These are phyloP conservation scores for Pteropus rufus DNA, from an alignment of 2,797 vertebrate genomes.

Conservation along the genomic window DNA sequence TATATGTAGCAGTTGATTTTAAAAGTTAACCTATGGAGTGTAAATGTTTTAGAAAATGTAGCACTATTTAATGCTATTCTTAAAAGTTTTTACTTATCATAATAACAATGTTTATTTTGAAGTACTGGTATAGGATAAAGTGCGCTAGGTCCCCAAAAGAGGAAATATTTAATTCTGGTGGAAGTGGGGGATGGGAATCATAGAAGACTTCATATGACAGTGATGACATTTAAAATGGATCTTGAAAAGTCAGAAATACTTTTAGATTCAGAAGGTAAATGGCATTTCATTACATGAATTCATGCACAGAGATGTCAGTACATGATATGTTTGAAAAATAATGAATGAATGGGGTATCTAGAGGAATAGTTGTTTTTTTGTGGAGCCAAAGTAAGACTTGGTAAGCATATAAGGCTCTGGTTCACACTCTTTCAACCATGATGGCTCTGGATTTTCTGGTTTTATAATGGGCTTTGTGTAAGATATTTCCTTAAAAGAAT, in stretches of 20 bases:
- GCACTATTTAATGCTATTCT: background rate
- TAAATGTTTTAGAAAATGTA: constrained; percentile 4
- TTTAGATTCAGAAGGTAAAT: background rate
- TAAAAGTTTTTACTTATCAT: background rate
- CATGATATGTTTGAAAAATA: background rate
- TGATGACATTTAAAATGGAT: background rate
- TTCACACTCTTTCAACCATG: background rate
- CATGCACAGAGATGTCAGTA: background rate
- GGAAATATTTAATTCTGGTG: background rate
- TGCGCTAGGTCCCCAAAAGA: background rate
- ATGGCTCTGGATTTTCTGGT: background rate
- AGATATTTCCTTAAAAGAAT: background rate
- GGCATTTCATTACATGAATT: background rate
- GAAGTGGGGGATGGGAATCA: background rate
- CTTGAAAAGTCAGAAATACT: background rate
- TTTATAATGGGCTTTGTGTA: background rate
- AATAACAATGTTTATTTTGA: background rate
- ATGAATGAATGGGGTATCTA: background rate
- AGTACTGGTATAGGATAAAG: background rate
- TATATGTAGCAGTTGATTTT: background rate
- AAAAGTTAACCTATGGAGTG: background rate
- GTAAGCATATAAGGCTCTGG: background rate
- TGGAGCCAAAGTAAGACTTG: background rate
- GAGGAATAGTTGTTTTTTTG: background rate
- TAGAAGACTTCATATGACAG: background rate